Evolutionary conservation across 2,113 vertebrate species (phyloP).

Genomic region (Zosterops japonicus): DNA sequence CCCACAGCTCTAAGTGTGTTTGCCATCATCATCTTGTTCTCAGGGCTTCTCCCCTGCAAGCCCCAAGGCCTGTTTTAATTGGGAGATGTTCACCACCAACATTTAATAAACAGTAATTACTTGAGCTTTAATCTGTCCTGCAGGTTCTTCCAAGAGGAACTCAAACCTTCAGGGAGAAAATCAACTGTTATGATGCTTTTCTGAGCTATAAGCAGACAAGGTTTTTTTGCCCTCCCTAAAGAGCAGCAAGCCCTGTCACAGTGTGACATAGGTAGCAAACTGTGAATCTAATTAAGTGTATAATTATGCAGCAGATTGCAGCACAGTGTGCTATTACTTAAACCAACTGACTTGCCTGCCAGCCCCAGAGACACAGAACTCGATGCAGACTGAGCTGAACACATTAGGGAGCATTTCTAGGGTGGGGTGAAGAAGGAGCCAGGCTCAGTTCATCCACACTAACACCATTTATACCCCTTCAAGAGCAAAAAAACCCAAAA

Average conservation of each 20-base stretch:
- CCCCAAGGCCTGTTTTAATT: background rate
- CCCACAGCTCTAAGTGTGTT: background rate
- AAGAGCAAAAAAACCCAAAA: background rate
- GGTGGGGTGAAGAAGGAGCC: background rate
- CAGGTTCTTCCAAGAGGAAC: background rate
- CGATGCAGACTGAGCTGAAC: background rate
- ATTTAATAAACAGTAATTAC: background rate
- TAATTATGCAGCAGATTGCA: constrained; percentile 50
- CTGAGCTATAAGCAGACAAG: background rate
- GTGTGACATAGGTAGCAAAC: constrained; percentile 27
- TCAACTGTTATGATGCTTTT: background rate
- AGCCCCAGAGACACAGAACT: background rate
- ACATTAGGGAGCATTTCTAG: background rate
- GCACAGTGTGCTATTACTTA: constrained; percentile 16
- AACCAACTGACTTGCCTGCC: background rate
- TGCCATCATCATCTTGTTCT: background rate
- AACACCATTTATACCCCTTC: background rate
- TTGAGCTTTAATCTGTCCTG: background rate
- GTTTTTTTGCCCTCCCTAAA: background rate
- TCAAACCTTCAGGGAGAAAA: background rate
- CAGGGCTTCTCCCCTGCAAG: background rate
- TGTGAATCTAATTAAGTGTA: constrained; percentile 56
- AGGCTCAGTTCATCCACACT: background rate
- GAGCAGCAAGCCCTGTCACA: background rate
- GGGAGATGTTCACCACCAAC: background rate